Conservation (phyloP, 1,140 invertebrate species). For the Mesaphorura yosii region DNA sequence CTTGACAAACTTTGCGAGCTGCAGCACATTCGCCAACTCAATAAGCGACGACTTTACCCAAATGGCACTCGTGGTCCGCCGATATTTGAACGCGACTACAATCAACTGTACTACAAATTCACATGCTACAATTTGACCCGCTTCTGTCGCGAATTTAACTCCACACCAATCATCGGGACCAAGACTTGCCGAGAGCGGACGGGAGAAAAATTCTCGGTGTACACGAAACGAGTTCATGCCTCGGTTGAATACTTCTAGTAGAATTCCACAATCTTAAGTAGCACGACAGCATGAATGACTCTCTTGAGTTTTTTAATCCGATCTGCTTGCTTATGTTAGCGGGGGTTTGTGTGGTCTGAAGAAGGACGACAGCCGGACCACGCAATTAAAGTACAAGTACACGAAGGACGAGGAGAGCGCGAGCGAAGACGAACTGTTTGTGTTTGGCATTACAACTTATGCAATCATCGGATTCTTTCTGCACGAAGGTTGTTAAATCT, state of each 20-base stretch:
- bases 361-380: not conserved
- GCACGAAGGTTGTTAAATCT: slow-evolving; percentile 18
- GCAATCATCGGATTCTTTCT: slow-evolving; percentile 17
- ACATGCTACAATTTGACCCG: not conserved
- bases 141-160: slow-evolving; percentile 12
- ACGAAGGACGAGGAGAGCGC: slow-evolving; percentile 1
- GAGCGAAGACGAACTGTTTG: not conserved
- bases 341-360: slow-evolving; percentile 12
- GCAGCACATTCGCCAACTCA: too few relatives aligned
- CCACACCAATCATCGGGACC: not conserved
- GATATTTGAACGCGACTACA: too few relatives aligned
- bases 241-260: slow-evolving; percentile 23
- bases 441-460: slow-evolving; percentile 11
- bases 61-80: too few relatives aligned
- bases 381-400: not conserved
- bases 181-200: slow-evolving; percentile 1
- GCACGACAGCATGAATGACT: too few relatives aligned
- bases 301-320: too few relatives aligned
- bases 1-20: too few relatives aligned
- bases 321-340: slow-evolving; percentile 2
- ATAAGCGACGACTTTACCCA: too few relatives aligned
- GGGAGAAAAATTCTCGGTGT: not conserved
- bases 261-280: not conserved
- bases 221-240: slow-evolving; percentile 7
- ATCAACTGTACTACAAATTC: too few relatives aligned